Base-by-base conservation (phyloP, 1,140 invertebrate genomes). In the Pseudobourletiella spinata region DNA sequence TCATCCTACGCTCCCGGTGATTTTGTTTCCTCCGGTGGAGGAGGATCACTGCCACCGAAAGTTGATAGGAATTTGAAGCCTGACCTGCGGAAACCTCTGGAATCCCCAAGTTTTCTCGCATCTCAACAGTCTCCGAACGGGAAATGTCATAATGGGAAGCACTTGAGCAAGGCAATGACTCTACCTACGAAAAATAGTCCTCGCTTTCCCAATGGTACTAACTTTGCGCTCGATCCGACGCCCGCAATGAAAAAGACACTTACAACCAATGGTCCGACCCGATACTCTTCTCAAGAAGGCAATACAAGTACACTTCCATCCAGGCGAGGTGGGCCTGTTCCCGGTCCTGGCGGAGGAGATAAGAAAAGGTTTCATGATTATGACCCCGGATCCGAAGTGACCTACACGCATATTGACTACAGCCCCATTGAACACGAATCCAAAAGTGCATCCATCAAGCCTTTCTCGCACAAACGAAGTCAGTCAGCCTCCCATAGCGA, bases 1-100 rank as follows among this genome's bases (percentile, higher is more conserved):
- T n/a, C n/a, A n/a, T n/a, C n/a, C n/a, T n/a, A n/a, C n/a, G n/a
- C n/a, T n/a, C n/a, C n/a, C n/a, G n/a, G n/a, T n/a, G n/a, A n/a
- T n/a, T n/a, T n/a, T n/a, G n/a, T n/a, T n/a, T n/a, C n/a, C n/a
- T n/a, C n/a, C n/a, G n/a, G n/a, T n/a, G n/a, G n/a, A n/a, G n/a
- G n/a, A n/a, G n/a, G n/a, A 69, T 75, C 76, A 22, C 71, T 79
- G 43, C 86, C 88, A 8, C 87, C 87, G 3, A 78, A 79, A 8
- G 85, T 90, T 28, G 85, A 91, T 72, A 78, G 89, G 15, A 84
- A 83, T 44, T 76, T 91, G 1, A 93, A 93, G 73, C 89, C 89
- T 18, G 64, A 62, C 42, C 22, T 66, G n/a, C 28, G 50, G 20
- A 60, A 60, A 56, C 2, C 44, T 11, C 20, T 52, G 1, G 56